phyloP scores from a whole-genome alignment of 2,797 vertebrate genomes.

The Dipus sagitta region DNA sequence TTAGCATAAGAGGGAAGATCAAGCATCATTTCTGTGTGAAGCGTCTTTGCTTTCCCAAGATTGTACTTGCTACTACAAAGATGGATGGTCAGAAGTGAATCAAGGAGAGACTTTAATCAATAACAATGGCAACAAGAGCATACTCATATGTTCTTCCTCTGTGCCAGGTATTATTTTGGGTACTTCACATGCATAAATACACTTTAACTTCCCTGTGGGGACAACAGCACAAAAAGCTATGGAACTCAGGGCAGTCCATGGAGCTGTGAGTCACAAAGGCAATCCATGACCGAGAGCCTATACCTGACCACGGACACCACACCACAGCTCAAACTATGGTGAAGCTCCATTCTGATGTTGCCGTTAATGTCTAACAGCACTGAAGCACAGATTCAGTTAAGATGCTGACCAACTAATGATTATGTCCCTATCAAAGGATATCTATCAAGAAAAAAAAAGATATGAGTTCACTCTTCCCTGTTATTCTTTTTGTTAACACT shows the following conservation, averaged over 20 bases:
- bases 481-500: neutral
- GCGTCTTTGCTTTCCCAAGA: neutral
- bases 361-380: neutral
- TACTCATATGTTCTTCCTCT: neutral
- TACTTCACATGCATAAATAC: neutral
- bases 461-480: neutral
- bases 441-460: neutral
- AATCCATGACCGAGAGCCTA: neutral
- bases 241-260: neutral
- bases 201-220: neutral
- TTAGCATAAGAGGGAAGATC: neutral
- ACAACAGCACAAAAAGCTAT: too few relatives aligned
- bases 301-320: neutral
- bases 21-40: neutral
- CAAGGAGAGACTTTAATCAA: neutral
- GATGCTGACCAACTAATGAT: neutral
- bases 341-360: neutral
- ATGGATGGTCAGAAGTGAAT: neutral
- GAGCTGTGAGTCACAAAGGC: neutral
- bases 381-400: neutral
- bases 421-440: neutral
- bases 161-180: neutral
- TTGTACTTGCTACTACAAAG: neutral
- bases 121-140: neutral
- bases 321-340: too few relatives aligned